Evolutionary conservation across 2,113 vertebrate genomes (phyloP).

Genomic region (Xiphophorus maculatus): DNA sequence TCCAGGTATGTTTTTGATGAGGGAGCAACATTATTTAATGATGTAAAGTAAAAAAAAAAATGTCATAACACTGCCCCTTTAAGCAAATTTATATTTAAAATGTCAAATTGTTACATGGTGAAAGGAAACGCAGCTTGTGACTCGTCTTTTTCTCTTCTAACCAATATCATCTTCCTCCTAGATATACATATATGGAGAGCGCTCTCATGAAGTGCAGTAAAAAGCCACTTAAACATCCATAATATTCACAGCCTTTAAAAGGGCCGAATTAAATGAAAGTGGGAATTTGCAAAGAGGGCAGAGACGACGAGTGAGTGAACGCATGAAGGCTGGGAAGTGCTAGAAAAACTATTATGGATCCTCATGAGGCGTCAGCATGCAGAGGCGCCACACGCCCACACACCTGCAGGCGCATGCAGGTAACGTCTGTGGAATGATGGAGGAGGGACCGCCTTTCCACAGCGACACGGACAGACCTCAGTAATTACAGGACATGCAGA

Average conservation of each 20-base stretch:
- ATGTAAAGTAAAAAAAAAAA: too few species aligned
- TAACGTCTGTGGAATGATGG: constrained; percentile 52
- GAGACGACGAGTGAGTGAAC: neutral
- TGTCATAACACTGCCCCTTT: too few species aligned
- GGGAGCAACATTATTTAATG: too few species aligned
- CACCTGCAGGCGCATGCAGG: constrained; percentile 23
- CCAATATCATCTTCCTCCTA: neutral
- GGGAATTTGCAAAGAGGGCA: neutral
- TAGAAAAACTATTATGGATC: neutral
- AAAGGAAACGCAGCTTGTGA: too few species aligned
- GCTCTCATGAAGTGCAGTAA: neutral
- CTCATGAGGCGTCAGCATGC: neutral
- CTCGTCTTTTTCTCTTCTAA: neutral
- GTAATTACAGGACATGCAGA: constrained; percentile 69
- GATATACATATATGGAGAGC: neutral
- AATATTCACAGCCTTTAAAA: neutral
- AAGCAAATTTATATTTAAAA: too few species aligned
- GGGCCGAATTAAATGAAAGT: neutral
- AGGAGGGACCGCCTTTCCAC: constrained; percentile 53
- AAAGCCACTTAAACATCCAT: neutral
- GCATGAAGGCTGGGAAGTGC: neutral
- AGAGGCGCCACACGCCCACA: constrained; percentile 6
- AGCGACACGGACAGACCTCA: constrained; percentile 62
- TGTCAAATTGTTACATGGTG: too few species aligned
- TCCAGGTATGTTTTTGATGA: too few species aligned